A percentile compares a stretch with the other conserved stretches of the same genome.
Evolutionary conservation across 1,140 invertebrate genomes (phyloP).

Genomic region (Achroia grisella): DNA sequence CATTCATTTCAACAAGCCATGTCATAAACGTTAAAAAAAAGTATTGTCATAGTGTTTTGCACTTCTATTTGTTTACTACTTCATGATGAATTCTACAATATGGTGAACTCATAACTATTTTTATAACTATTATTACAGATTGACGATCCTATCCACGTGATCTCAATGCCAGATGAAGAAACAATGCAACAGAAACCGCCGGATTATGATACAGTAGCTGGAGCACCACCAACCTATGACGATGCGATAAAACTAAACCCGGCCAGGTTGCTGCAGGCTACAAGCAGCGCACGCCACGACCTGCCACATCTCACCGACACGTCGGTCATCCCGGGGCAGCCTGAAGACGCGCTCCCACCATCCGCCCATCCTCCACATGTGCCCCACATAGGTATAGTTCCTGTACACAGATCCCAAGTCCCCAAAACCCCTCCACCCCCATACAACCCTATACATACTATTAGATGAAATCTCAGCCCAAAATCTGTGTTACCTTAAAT

Average conservation of each 20-base stretch:
- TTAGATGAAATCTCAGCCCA: conserved; percentile 60
- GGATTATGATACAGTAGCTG: conserved; percentile 81
- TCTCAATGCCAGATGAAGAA: conserved; percentile 75
- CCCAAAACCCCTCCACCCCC: conserved; percentile 70
- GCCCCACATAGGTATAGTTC: conserved; percentile 16
- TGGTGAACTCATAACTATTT: background rate
- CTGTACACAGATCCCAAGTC: conserved; percentile 41
- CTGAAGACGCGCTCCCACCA: conserved; percentile 28
- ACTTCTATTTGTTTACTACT: no score
- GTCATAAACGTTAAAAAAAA: no score
- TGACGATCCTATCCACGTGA: conserved; percentile 79
- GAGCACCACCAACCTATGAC: conserved; percentile 81
- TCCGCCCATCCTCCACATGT: conserved; percentile 8
- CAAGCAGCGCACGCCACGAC: conserved; percentile 37
- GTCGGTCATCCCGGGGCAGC: conserved; percentile 47
- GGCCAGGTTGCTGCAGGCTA: conserved; percentile 53
- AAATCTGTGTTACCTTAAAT: conserved; percentile 50
- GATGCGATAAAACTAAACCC: conserved; percentile 83
- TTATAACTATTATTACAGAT: conserved; percentile 71
- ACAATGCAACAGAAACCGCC: conserved; percentile 79
- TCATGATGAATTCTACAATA: no score
- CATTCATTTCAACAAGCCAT: no score
- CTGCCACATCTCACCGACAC: conserved; percentile 17
- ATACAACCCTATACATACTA: conserved; percentile 58
- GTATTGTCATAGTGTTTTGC: no score